Percentiles rank a stretch among this genome's conserved stretches.
Conservation (phyloP, 2,797 vertebrate species). For the Tadarida brasiliensis region DNA sequence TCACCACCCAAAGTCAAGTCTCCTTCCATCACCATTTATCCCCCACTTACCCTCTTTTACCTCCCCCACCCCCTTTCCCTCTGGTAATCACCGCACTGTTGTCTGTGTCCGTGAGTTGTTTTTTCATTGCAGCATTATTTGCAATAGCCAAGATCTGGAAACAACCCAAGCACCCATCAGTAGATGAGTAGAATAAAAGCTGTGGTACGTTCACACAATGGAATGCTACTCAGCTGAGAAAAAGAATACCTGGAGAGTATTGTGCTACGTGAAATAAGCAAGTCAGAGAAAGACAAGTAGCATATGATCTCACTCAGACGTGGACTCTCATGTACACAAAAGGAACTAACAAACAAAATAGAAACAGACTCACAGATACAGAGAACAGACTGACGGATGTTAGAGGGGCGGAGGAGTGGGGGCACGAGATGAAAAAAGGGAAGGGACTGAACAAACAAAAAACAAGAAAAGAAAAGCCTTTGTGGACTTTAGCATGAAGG, state of each 20-base stretch:
- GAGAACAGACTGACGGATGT: not conserved
- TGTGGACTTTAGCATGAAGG: not conserved
- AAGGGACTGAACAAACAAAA: too few relatives aligned
- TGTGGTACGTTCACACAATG: not conserved
- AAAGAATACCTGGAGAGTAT: not conserved
- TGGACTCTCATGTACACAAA: not conserved
- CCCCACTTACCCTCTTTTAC: not conserved
- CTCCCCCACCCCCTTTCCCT: not conserved
- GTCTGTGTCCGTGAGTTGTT: not conserved
- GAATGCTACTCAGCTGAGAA: not conserved
- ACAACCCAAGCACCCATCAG: not conserved
- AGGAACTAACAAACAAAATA: not conserved
- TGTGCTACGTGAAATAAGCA: not conserved
- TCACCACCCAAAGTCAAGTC: not conserved
- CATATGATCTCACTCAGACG: not conserved
- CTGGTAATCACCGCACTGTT: not conserved
- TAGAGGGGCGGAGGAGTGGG: not conserved
- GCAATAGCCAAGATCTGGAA: not conserved
- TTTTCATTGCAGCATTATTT: too few relatives aligned
- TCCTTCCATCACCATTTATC: not conserved
- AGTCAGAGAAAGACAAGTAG: not conserved
- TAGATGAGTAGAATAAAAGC: too few relatives aligned
- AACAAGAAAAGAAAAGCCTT: not conserved
- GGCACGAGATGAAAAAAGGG: not conserved
- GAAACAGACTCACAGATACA: not conserved